Conservation (phyloP, 2,888 invertebrate genomes). For the Strigamia maritima region DNA sequence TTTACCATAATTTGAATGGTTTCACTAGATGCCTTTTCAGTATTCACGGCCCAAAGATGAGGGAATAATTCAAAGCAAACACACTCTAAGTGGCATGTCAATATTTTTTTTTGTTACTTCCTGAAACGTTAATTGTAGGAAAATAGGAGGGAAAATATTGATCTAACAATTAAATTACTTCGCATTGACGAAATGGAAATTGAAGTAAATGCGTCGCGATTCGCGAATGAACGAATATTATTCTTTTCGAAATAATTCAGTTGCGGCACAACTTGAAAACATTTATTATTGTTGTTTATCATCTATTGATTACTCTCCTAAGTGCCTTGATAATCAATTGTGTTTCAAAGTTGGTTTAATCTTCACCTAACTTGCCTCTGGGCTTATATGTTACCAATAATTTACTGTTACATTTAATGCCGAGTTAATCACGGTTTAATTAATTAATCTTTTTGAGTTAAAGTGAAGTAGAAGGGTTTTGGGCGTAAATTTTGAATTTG, state of each 20-base stretch:
- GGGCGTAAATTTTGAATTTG: too few species aligned
- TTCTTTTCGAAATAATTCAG: neutral
- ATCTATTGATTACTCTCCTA: slow-evolving; percentile 1
- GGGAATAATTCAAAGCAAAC: neutral
- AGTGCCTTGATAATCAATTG: neutral
- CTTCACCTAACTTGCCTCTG: neutral
- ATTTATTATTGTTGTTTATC: neutral
- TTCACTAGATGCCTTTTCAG: slow-evolving; percentile 3
- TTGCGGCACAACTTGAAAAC: neutral
- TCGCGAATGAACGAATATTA: neutral
- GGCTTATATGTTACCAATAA: neutral
- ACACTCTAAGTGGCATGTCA: neutral
- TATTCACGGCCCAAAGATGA: neutral
- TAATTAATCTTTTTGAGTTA: neutral
- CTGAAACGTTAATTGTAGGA: slow-evolving; percentile 12
- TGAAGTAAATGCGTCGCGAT: neutral
- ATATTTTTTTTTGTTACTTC: neutral
- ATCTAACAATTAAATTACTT: slow-evolving; percentile 15
- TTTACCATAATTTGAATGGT: slow-evolving; percentile 23
- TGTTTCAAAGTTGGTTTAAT: neutral
- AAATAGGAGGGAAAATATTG: slow-evolving; percentile 11
- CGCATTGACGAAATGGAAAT: slow-evolving; percentile 1
- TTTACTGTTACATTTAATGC: neutral
- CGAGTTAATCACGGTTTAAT: neutral
- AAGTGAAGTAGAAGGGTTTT: neutral